Evolutionary conservation across 1,140 invertebrate species (phyloP), one percentile per base, ranked within the genome.

Genomic region (Acyrthosiphon pisum): DNA sequence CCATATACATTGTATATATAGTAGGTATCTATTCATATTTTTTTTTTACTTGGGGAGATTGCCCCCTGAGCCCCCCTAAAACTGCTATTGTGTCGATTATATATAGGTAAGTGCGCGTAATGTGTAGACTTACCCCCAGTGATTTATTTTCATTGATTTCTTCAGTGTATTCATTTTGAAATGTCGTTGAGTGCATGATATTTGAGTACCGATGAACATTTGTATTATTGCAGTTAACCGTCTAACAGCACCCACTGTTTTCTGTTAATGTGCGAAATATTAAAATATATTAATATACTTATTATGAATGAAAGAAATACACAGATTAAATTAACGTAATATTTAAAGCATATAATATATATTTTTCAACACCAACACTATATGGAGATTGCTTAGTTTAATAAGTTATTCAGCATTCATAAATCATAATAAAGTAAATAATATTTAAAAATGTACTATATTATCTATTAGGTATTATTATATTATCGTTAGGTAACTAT

Each of bases 201-300:
- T 97, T 95, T 99, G 98, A 83, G 98, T 97, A 37, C 98, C 97
- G 91, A 98, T 96, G 95, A 99, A 99, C 96, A 99, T 98, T 94
- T 99, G 98, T 94, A 99, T 96, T 18, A 99, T 95, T 11, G 98
- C 96, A 14, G 98, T 96, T 1, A 98, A 97, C 95, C 98, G 98
- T 94, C 97, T 97, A 95, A 98, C 97, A 3, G 91, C 91, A 11
- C 91, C 81, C 1, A 86, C 30, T 9, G 91, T 93, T 20, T 93
- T 93, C 76, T 93, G 35, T 83, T 50, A 9, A 3, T 37, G 26
- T 90, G 56, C 18, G n/a, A 76, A 44, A 60, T 41, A 18, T 41
- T 22, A 53, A 22, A 50, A 23, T 41, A 84, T 18, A 76, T 76
- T 18, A 18, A 18, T n/a, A n/a, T 30, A 30, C 41, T 41, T 4